phyloP scores from a whole-genome alignment of 2,797 vertebrate species.

The Spizella passerina region DNA sequence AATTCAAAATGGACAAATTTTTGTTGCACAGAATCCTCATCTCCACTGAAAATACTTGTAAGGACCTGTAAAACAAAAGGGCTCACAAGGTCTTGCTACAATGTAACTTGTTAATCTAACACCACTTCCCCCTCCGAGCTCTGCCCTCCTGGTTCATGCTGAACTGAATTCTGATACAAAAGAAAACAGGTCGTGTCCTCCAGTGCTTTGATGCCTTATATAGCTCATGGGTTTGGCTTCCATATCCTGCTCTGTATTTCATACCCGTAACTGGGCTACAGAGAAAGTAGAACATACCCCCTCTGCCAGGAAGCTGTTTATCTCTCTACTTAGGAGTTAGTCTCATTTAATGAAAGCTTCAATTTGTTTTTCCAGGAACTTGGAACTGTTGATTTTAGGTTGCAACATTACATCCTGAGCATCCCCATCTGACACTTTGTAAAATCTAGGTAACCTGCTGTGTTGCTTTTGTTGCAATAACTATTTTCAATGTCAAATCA shows the following conservation, averaged over 20 bases:
- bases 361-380: neutral
- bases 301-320: neutral
- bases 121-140: neutral
- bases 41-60: neutral
- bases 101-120: neutral
- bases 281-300: neutral
- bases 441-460: neutral
- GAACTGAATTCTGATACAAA: neutral
- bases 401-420: neutral
- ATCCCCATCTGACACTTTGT: neutral
- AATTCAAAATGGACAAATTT: neutral
- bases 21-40: neutral
- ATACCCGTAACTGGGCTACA: neutral
- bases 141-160: neutral
- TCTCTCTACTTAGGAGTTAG: neutral
- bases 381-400: neutral
- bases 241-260: neutral
- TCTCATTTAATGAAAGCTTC: neutral
- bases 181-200: neutral
- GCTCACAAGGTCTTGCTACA: neutral
- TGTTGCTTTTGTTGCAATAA: neutral
- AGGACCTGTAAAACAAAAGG: neutral
- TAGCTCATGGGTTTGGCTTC: neutral
- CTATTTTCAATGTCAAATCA: neutral
- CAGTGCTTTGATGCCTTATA: neutral